phyloP scores from a whole-genome alignment of 1,140 invertebrate species.

The Leptinotarsa undecemlineata region DNA sequence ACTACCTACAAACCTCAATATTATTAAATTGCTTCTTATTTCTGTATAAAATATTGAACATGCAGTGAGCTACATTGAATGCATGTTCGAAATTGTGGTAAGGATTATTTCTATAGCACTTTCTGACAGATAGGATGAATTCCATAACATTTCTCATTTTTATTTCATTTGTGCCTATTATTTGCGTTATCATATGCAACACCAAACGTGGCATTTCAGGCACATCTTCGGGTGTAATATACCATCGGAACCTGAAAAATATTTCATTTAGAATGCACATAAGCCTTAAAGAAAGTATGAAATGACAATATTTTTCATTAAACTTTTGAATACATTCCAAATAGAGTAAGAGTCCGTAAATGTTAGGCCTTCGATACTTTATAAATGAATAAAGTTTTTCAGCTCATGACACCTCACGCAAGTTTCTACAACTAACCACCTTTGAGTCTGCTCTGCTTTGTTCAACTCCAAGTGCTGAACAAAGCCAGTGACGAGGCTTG shows the following conservation, averaged over 20 bases:
- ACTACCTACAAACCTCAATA: constrained; percentile 53
- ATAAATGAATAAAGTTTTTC: too few species aligned
- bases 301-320: too few species aligned
- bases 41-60: constrained; percentile 60
- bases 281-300: too few species aligned
- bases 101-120: constrained; percentile 59
- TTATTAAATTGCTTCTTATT: constrained; percentile 58
- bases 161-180: constrained; percentile 53
- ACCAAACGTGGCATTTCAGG: constrained; percentile 57
- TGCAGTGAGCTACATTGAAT: constrained; percentile 62
- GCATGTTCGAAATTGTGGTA: constrained; percentile 66
- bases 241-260: constrained; percentile 58
- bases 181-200: constrained; percentile 58
- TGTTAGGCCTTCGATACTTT: too few species aligned
- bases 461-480: too few species aligned
- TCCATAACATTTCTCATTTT: constrained; percentile 50
- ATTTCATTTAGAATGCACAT: neutral
- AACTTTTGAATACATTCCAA: too few species aligned
- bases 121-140: constrained; percentile 58
- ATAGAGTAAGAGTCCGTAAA: too few species aligned
- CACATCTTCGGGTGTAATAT: constrained; percentile 56
- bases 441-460: too few species aligned
- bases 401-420: too few species aligned
- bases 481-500: too few species aligned
- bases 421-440: too few species aligned